These are phyloP conservation scores for Diabrotica undecimpunctata DNA, from an alignment of 1,140 invertebrate species.

Conservation along the genomic window DNA sequence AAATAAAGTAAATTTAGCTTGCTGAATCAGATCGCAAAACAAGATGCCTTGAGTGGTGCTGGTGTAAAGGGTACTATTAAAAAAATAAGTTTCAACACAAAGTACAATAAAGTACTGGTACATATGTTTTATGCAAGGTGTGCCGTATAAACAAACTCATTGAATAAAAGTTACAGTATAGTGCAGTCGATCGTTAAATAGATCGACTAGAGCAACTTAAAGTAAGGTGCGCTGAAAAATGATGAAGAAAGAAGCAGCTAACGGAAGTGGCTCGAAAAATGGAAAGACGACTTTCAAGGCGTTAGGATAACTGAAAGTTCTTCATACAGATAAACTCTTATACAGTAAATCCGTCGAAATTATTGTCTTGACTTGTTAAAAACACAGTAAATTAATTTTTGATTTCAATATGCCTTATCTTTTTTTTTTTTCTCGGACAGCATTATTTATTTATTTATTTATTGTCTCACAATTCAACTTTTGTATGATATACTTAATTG, in stretches of 20 bases:
- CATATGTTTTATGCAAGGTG: conserved; percentile 58
- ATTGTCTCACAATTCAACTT: too few species aligned
- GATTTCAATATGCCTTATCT: too few species aligned
- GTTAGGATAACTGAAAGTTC: not conserved
- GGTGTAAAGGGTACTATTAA: conserved; percentile 1
- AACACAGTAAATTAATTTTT: too few species aligned
- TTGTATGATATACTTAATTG: too few species aligned
- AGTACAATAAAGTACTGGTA: conserved; percentile 24
- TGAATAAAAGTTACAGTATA: conserved; percentile 46
- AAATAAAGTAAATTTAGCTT: too few species aligned
- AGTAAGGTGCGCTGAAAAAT: conserved; percentile 51
- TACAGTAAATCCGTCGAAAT: too few species aligned
- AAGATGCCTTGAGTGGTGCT: not conserved
- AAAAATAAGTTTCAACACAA: conserved; percentile 14
- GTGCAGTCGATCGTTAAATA: conserved; percentile 40
- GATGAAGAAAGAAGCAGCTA: conserved; percentile 49
- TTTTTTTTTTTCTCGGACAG: too few species aligned
- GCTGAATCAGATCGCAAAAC: not conserved
- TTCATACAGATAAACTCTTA: too few species aligned
- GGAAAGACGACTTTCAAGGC: not conserved
- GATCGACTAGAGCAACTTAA: conserved; percentile 47
- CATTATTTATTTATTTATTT: too few species aligned
- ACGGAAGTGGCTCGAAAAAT: conserved; percentile 22
- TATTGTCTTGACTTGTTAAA: too few species aligned
- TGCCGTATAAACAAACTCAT: conserved; percentile 66